Conservation (phyloP, 2,797 vertebrate species). For the Enteromius anoplus region DNA sequence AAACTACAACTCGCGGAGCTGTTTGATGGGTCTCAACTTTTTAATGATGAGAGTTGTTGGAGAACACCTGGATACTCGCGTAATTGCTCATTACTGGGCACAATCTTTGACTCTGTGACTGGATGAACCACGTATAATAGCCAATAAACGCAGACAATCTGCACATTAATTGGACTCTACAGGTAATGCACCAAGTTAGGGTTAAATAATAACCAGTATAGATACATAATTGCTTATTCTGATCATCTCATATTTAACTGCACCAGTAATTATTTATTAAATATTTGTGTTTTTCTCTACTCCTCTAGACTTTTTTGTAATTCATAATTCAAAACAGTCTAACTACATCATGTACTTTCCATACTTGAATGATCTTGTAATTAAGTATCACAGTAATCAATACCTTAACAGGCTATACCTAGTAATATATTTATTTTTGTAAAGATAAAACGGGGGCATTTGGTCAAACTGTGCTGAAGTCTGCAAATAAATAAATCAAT, state of each 20-base stretch:
- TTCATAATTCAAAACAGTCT: neutral
- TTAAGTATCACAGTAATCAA: neutral
- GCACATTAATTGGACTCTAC: too few relatives aligned
- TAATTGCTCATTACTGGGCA: neutral
- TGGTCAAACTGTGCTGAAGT: neutral
- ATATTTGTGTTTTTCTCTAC: neutral
- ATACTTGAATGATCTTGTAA: neutral
- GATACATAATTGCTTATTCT: neutral
- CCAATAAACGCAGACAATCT: neutral
- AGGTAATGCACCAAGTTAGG: neutral
- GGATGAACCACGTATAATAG: neutral
- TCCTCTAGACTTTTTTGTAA: neutral
- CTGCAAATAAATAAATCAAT: neutral
- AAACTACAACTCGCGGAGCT: neutral
- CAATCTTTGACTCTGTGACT: neutral
- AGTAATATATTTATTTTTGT: neutral
- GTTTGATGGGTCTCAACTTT: neutral
- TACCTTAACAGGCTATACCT: too few relatives aligned
- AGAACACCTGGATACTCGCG: neutral
- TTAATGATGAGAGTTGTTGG: neutral
- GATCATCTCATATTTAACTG: neutral
- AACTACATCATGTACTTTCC: neutral
- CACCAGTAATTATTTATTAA: neutral
- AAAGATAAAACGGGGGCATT: neutral
- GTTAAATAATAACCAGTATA: too few relatives aligned